phyloP scores from a whole-genome alignment of 2,888 invertebrate species.

The Acrocyrtus sp. region DNA sequence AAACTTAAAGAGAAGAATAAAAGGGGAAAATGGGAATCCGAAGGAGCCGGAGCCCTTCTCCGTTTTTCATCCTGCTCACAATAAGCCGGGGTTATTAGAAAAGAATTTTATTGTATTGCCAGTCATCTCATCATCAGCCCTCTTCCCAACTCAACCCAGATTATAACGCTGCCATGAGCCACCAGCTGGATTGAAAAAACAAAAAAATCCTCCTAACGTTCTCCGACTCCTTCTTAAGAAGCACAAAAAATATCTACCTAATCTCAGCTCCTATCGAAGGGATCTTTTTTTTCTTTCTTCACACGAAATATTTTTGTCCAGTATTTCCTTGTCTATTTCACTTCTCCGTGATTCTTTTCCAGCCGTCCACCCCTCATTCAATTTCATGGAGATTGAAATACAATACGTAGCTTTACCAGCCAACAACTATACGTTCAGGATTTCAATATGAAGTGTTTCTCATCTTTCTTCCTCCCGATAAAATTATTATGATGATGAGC shows the following conservation, averaged over 20 bases:
- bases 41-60: too few relatives aligned
- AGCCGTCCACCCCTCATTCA: conserved; percentile 27
- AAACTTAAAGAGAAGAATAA: too few relatives aligned
- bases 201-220: conserved; percentile 5
- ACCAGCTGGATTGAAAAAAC: background rate
- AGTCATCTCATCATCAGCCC: conserved; percentile 38
- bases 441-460: conserved; percentile 12
- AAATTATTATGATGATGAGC: conserved; percentile 7
- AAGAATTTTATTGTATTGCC: conserved; percentile 47
- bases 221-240: too few relatives aligned
- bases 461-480: conserved; percentile 5
- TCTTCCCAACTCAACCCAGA: conserved; percentile 1
- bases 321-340: background rate
- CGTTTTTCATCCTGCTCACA: background rate
- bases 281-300: background rate
- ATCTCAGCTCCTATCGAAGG: background rate
- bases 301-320: background rate
- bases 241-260: too few relatives aligned
- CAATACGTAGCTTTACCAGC: background rate
- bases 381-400: background rate
- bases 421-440: too few relatives aligned
- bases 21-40: too few relatives aligned
- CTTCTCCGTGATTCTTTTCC: too few relatives aligned
- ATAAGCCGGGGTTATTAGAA: conserved; percentile 35
- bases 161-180: conserved; percentile 3